Base-by-base conservation (phyloP, 2,888 invertebrate genomes). In the Tortrix viridana region DNA sequence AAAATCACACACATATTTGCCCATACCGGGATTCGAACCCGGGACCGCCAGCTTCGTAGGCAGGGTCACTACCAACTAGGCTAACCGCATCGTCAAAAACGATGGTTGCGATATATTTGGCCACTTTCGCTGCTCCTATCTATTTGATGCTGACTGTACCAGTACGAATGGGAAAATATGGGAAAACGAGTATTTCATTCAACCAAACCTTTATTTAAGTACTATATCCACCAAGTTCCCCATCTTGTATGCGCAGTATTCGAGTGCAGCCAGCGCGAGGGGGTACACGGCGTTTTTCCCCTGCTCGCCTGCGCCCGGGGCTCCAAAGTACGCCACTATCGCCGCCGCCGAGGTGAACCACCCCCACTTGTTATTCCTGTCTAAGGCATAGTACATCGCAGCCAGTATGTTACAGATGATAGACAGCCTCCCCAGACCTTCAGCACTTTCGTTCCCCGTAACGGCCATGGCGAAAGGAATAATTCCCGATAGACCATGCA, bases 291-390 rank as follows among this genome's bases (percentile, higher is more conserved):
- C 62, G 56, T 80, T 84, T 0, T 70, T 66, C 0, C 71, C 55
- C 18, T 14, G 23, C 0, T 22, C 5, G 0, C 43, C 72, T 43
- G 75, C 65, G 32, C 77, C 73, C 0, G 80, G 77, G 0, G 76
- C 66, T 5, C 80, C 32, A 23, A 84, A 87, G 66, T 88, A 89
- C 0, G 89, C 81, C 18, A 87, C 49, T 0, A 84, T 41, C 0
- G 79, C 85, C 0, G 83, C 82, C 0, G 76, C 88, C 0, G 88
- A 87, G 0, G 88, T 85, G 23, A 79, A 89, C 83, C 84, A 88
- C 0, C 85, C 89, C 81, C 82, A 89, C 14, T 83, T 76, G 0
- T 74, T 70, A 1, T 80, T 74, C n/a, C 73, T 52, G 12, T 78
- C 66, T 1, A 78, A 64, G 0, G 89, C 82, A 56, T 84, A 85